phyloP scores from a whole-genome alignment of 1,140 invertebrate species.

The Watersipora subatra region DNA sequence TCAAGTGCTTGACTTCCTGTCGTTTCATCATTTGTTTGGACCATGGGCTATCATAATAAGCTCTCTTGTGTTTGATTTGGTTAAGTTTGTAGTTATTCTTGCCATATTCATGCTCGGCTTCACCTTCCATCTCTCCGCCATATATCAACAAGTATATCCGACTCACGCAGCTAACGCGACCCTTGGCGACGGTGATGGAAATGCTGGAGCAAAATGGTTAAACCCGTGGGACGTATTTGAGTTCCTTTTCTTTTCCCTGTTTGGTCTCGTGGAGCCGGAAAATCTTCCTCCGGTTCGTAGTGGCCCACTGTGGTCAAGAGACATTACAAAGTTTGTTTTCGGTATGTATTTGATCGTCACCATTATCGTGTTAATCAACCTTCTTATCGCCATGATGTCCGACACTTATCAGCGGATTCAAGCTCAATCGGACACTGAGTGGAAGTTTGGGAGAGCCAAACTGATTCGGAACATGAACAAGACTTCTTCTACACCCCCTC shows the following conservation, averaged over 20 bases:
- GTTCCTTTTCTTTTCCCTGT: slow-evolving; percentile 92
- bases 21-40: slow-evolving; percentile 96
- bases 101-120: slow-evolving; percentile 96
- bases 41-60: slow-evolving; percentile 72
- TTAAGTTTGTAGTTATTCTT: slow-evolving; percentile 86
- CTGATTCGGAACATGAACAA: slow-evolving; percentile 96
- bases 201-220: slow-evolving; percentile 13
- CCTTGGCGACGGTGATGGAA: slow-evolving; percentile 20
- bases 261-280: slow-evolving; percentile 80
- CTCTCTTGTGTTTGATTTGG: slow-evolving; percentile 57
- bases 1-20: slow-evolving; percentile 75
- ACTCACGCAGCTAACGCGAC: slow-evolving; percentile 11
- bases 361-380: slow-evolving; percentile 91
- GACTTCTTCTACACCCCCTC: slow-evolving; percentile 88
- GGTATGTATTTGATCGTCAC: slow-evolving; percentile 94
- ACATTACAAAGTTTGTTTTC: slow-evolving; percentile 55
- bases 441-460: slow-evolving; percentile 98
- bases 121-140: slow-evolving; percentile 86
- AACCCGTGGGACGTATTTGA: slow-evolving; percentile 67
- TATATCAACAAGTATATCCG: slow-evolving; percentile 70
- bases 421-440: slow-evolving; percentile 99
- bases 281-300: slow-evolving; percentile 46
- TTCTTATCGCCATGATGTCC: slow-evolving; percentile 99
- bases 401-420: slow-evolving; percentile 96
- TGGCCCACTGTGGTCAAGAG: slow-evolving; percentile 40